Evolutionary conservation across 2,113 vertebrate species (phyloP).

Genomic region (Pollimyrus isidori): DNA sequence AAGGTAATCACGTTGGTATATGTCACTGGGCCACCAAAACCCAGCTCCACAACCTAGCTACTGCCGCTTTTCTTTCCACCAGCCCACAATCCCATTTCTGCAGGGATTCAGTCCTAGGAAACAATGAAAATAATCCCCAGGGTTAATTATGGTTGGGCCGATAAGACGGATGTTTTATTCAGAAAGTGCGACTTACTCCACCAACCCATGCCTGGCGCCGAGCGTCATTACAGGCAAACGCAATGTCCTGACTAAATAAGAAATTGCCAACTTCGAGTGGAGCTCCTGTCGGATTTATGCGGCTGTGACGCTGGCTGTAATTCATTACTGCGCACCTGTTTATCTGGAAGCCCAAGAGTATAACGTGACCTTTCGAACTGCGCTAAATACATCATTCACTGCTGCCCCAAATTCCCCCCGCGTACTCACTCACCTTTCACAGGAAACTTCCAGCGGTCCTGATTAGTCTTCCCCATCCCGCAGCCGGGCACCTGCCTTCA

Average conservation of each 20-base stretch:
- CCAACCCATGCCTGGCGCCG: neutral
- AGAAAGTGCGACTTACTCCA: neutral
- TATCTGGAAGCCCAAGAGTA: neutral
- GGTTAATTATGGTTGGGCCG: neutral
- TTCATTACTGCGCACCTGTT: neutral
- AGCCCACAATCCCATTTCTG: neutral
- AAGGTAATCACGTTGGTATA: neutral
- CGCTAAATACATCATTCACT: slow-evolving; percentile 3
- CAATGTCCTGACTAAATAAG: neutral
- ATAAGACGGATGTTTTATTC: neutral
- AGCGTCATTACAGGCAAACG: neutral
- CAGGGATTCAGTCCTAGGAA: neutral
- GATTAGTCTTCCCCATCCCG: neutral
- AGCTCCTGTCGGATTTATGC: neutral
- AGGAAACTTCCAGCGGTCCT: neutral
- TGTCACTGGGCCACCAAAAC: neutral
- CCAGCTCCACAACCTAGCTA: neutral
- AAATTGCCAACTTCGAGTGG: neutral
- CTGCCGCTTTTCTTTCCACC: neutral
- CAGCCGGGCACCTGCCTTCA: neutral
- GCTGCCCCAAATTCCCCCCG: neutral
- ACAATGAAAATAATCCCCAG: slow-evolving; percentile 5
- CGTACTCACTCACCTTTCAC: neutral
- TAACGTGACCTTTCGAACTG: neutral
- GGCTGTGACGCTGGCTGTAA: neutral